Evolutionary conservation across 2,797 vertebrate species (phyloP).

Genomic region (Chelon auratus): DNA sequence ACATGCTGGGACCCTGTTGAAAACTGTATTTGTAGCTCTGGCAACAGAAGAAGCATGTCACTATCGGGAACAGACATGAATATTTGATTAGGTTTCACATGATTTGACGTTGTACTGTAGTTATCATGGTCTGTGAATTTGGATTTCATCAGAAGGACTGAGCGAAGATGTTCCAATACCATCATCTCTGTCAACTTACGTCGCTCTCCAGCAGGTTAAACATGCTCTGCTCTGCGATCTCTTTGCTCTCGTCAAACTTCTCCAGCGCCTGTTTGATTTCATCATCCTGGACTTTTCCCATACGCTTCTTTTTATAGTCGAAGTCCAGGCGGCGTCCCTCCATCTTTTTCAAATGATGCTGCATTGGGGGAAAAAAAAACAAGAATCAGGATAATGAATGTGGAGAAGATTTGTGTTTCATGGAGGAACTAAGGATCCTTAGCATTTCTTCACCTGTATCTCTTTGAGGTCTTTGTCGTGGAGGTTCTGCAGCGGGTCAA

Average conservation of each 20-base stretch:
- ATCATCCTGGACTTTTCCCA: constrained; percentile 94
- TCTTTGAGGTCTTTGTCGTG: constrained; percentile 97
- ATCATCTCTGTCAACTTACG: constrained; percentile 76
- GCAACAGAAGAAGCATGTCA: constrained; percentile 4
- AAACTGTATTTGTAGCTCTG: not conserved
- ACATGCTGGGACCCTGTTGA: not conserved
- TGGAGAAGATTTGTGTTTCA: too few relatives aligned
- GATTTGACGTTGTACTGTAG: too few relatives aligned
- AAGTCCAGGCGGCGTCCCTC: constrained; percentile 96
- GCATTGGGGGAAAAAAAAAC: not conserved
- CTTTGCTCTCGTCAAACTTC: constrained; percentile 98
- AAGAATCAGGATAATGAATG: not conserved
- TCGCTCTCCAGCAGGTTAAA: constrained; percentile 98
- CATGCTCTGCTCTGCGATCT: constrained; percentile 98
- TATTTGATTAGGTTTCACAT: not conserved
- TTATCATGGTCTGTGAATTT: too few relatives aligned
- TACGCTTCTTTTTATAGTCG: constrained; percentile 99
- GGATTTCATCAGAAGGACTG: too few relatives aligned
- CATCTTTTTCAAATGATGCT: constrained; percentile 98
- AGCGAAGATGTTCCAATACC: not conserved
- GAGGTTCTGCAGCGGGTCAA: constrained; percentile 95
- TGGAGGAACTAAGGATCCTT: too few relatives aligned
- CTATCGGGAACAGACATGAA: not conserved
- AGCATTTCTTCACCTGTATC: constrained; percentile 87
- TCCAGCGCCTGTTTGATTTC: constrained; percentile 96